Percentiles rank a stretch among this genome's conserved stretches.
Conservation (phyloP, 37 sponge, comb jelly and placozoan genomes). For the Oscarella lobularis region DNA sequence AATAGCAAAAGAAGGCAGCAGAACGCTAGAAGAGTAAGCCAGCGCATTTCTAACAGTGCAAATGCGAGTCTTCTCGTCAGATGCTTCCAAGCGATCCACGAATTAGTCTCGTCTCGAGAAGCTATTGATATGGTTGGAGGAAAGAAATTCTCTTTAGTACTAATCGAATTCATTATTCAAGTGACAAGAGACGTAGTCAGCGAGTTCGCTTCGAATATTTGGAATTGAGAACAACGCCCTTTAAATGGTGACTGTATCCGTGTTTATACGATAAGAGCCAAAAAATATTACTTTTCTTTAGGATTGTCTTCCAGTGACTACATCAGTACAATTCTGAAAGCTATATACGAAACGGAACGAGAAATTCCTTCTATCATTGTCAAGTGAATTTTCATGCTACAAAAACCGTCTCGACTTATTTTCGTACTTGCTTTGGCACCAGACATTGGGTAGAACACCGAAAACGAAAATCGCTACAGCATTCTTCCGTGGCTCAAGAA, state of each 20-base stretch:
- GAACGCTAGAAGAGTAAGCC: constrained; percentile 45
- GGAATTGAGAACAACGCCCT: constrained; percentile 72
- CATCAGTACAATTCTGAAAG: constrained; percentile 32
- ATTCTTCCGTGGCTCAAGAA: no score
- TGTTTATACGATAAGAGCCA: neutral
- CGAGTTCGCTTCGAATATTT: constrained; percentile 64
- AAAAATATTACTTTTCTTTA: constrained; percentile 14
- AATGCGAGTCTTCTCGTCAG: no score
- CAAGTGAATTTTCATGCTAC: no score
- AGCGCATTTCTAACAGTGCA: neutral
- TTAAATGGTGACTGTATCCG: constrained; percentile 24
- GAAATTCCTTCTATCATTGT: no score
- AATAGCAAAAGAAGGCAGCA: constrained; percentile 36
- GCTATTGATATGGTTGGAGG: constrained; percentile 37
- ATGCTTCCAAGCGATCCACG: constrained; percentile 54
- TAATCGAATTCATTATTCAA: neutral
- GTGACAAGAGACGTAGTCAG: constrained; percentile 54
- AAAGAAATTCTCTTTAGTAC: neutral
- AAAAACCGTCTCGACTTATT: no score
- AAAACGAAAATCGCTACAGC: no score
- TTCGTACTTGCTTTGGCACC: no score
- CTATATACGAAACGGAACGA: no score
- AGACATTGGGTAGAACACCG: no score
- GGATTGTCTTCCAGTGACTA: constrained; percentile 58
- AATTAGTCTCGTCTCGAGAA: constrained; percentile 43